Conservation (phyloP, 2,113 vertebrate species). For the Illadopsis cleaveri region DNA sequence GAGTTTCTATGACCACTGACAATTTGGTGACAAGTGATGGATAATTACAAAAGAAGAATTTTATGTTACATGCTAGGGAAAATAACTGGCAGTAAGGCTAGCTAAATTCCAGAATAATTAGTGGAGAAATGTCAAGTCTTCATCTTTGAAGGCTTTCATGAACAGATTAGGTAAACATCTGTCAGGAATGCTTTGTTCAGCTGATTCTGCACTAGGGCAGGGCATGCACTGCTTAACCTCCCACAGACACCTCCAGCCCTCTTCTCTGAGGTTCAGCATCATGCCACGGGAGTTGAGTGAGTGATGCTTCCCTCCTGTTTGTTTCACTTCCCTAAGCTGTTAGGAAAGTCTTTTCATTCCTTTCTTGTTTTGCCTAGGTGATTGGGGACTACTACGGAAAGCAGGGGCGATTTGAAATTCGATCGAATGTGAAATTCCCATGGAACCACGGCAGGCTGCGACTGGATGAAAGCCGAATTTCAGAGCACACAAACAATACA, state of each 20-base stretch:
- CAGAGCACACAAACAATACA: constrained; percentile 71
- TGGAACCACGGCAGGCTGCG: constrained; percentile 74
- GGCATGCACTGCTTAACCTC: background rate
- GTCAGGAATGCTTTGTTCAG: constrained; percentile 11
- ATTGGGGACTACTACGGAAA: constrained; percentile 92
- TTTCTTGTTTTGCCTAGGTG: constrained; percentile 72
- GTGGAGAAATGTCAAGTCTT: background rate
- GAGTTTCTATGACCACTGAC: background rate
- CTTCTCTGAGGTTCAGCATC: background rate
- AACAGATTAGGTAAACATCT: background rate
- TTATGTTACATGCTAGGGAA: background rate
- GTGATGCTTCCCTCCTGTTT: background rate
- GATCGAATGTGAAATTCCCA: constrained; percentile 83
- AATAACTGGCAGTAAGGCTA: background rate
- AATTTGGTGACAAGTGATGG: background rate
- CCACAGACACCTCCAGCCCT: background rate
- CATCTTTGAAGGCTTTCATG: background rate
- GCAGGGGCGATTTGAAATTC: constrained; percentile 84
- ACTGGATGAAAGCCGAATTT: constrained; percentile 67
- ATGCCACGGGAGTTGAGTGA: background rate
- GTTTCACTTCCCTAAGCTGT: background rate
- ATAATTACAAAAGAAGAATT: background rate
- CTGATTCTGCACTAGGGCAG: background rate
- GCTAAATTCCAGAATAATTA: background rate
- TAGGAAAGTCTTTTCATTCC: background rate